These are phyloP conservation scores for Venustaconcha ellipsiformis DNA, from an alignment of 1,140 invertebrate species.

Conservation along the genomic window DNA sequence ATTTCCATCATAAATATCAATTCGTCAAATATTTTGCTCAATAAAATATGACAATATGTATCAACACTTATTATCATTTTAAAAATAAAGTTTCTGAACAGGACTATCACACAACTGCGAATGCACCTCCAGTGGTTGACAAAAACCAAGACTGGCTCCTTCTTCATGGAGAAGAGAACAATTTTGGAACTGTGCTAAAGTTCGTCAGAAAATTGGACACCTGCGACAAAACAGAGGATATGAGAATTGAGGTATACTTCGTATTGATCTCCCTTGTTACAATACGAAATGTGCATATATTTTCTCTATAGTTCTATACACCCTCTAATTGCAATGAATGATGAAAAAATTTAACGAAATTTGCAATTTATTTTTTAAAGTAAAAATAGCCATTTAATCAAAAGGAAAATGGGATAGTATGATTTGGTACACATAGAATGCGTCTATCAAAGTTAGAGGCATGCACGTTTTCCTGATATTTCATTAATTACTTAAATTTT, in stretches of 20 bases:
- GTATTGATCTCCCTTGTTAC: not conserved
- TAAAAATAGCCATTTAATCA: not conserved
- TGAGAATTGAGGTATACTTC: constrained; percentile 23
- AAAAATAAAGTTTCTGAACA: not conserved
- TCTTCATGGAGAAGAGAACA: constrained; percentile 25
- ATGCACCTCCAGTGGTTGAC: constrained; percentile 25
- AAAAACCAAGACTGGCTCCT: constrained; percentile 32
- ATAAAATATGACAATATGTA: too few relatives aligned
- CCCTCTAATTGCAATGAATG: too few relatives aligned
- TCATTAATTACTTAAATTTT: not conserved
- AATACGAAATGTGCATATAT: too few relatives aligned
- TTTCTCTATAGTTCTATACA: too few relatives aligned
- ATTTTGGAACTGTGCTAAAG: constrained; percentile 36
- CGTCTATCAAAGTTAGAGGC: not conserved
- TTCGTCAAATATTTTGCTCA: too few relatives aligned
- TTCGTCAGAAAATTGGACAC: constrained; percentile 32
- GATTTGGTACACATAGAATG: not conserved
- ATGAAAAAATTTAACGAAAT: too few relatives aligned
- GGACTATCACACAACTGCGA: constrained; percentile 31
- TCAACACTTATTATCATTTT: too few relatives aligned
- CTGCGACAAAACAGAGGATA: constrained; percentile 35
- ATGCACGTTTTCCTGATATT: not conserved
- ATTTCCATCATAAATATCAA: too few relatives aligned
- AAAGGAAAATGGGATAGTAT: not conserved
- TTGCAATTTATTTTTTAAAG: too few relatives aligned